Evolutionary conservation across 2,888 invertebrate genomes (phyloP).

Genomic region (Cacoxenus indagator): DNA sequence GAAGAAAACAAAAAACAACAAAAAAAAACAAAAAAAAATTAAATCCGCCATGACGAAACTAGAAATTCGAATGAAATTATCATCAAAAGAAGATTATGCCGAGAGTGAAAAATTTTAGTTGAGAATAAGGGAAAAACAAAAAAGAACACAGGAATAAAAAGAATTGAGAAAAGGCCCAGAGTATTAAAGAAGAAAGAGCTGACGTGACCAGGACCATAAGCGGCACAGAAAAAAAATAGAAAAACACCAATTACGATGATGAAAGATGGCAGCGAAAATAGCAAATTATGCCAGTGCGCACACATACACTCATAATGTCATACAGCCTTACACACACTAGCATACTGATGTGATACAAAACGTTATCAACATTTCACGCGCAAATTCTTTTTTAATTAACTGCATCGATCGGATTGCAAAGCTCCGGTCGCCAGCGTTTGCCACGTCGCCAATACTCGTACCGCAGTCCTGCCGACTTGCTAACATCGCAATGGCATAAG

Average conservation of each 20-base stretch:
- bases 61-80: conserved; percentile 18
- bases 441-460: background rate
- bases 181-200: too few species aligned
- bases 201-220: background rate
- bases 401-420: background rate
- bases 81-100: conserved; percentile 15
- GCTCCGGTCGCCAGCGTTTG: background rate
- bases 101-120: background rate
- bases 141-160: background rate
- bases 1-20: background rate
- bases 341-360: background rate
- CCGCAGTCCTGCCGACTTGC: too few species aligned
- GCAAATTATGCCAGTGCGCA: background rate
- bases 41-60: background rate
- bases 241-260: background rate
- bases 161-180: background rate
- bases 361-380: background rate
- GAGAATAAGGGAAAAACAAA: background rate
- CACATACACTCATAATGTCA: background rate
- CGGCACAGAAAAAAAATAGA: background rate
- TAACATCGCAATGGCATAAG: too few species aligned
- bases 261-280: background rate
- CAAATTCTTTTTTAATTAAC: conserved; percentile 21
- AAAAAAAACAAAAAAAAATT: background rate
- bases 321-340: background rate